Conservation (phyloP, 2,113 vertebrate genomes). For the Conger conger region DNA sequence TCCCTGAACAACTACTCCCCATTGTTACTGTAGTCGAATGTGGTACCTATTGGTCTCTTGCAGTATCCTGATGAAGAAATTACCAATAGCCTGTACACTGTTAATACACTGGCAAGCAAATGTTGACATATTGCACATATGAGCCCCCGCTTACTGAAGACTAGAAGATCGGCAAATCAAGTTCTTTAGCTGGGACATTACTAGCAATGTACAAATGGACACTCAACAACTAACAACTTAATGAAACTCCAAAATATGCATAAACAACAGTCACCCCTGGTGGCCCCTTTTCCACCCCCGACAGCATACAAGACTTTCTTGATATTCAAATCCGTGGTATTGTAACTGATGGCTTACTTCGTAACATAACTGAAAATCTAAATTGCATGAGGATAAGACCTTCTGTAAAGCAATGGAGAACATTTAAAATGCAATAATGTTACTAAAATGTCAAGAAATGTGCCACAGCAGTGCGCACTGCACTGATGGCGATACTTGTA, state of each 20-base stretch:
- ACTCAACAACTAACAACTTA: neutral
- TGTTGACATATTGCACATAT: neutral
- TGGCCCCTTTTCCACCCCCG: neutral
- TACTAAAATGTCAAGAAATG: neutral
- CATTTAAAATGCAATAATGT: neutral
- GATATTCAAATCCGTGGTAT: neutral
- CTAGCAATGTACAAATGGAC: neutral
- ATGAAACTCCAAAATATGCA: neutral
- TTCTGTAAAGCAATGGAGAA: neutral
- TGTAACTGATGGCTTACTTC: neutral
- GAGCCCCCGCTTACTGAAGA: neutral
- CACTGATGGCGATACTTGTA: neutral
- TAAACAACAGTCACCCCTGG: neutral
- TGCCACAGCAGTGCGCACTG: neutral
- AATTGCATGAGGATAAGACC: neutral
- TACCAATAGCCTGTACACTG: neutral
- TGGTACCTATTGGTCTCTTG: neutral
- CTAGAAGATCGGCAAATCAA: neutral
- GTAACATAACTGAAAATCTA: neutral
- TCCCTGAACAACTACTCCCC: neutral
- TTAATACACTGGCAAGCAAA: neutral
- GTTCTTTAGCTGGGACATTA: conserved; percentile 3
- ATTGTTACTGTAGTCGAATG: neutral
- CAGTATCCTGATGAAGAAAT: neutral
- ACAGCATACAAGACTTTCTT: neutral